Evolutionary conservation across 2,888 invertebrate genomes (phyloP), one percentile per base, ranked within the genome.

Genomic region (Leptinotarsa tumamoca): DNA sequence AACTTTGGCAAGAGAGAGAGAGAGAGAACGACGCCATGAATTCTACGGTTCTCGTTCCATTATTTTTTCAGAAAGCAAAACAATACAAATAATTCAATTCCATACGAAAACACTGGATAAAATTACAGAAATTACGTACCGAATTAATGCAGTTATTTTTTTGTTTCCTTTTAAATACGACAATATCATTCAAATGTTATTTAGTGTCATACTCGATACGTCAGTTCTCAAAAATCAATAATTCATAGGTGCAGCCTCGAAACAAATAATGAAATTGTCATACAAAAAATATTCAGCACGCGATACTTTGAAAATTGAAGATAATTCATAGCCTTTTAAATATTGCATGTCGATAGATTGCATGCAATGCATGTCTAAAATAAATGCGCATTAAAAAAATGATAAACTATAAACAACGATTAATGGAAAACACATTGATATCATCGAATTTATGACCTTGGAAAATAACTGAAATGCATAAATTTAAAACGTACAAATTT

Each of bases 301-400:
- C 58, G 58, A 58, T 58, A 14, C 33, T 43, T 10, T 63, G 63
- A 43, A 43, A 43, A 63, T 33, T 33, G 17, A 3, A 27, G n/a
- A 63, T 43, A 63, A 63, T 63, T 63, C 33, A 43, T 63, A 63
- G 33, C 33, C 17, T 33, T 43, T n/a, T 63, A 1, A n/a, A 63
- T 3, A 18, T 63, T 63, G 63, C 63, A 63, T 63, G 63, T 63
- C 21, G 23, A 18, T 58, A 23, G 23, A 14, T 5, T 7, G 43
- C 63, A 63, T 63, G 63, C 63, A 63, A 63, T 63, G 17, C 33
- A 43, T n/a, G 17, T 63, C n/a, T 10, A 43, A 63, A 63, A 17
- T 27, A 7, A 33, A 63, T 17, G 23, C 23, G 58, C 14, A 23
- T 23, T 58, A 23, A 58, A 23, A 14, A 58, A 14, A 58, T 21